Evolutionary conservation across 1,140 invertebrate species (phyloP).

Genomic region (Micrasema minimum): DNA sequence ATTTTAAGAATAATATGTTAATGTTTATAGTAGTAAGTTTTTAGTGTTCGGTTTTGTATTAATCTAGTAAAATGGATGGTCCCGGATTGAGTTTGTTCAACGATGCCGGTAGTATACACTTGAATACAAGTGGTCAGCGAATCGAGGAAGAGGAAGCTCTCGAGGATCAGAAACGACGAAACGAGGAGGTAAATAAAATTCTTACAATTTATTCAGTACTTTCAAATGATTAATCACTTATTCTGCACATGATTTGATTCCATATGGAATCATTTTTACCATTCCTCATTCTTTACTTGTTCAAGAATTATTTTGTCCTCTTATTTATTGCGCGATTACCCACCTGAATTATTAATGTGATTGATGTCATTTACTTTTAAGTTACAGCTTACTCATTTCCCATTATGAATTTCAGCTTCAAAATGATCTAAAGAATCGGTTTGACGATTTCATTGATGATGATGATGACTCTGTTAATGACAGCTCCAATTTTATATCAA

Average conservation of each 20-base stretch:
- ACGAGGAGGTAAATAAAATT: conserved; percentile 68
- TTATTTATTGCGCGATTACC: no score
- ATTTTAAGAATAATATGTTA: neutral
- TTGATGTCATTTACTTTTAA: no score
- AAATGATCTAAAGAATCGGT: conserved; percentile 67
- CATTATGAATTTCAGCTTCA: conserved; percentile 61
- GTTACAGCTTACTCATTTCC: no score
- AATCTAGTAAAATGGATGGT: conserved; percentile 60
- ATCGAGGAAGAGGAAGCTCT: conserved; percentile 68
- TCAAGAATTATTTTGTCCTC: no score
- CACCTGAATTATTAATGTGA: no score
- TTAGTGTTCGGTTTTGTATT: neutral
- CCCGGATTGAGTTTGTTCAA: conserved; percentile 71
- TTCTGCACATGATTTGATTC: no score
- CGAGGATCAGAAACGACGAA: conserved; percentile 68
- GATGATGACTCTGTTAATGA: conserved; percentile 63
- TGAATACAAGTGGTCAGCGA: conserved; percentile 67
- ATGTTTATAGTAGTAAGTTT: neutral
- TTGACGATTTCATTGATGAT: conserved; percentile 69
- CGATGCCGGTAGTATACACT: conserved; percentile 67
- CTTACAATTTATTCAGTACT: neutral
- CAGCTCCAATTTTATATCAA: conserved; percentile 59
- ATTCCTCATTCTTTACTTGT: no score
- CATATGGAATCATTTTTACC: no score
- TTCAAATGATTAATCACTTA: no score